Base-by-base conservation (phyloP, 2,888 invertebrate species). In the Nymphalis polychloros region DNA sequence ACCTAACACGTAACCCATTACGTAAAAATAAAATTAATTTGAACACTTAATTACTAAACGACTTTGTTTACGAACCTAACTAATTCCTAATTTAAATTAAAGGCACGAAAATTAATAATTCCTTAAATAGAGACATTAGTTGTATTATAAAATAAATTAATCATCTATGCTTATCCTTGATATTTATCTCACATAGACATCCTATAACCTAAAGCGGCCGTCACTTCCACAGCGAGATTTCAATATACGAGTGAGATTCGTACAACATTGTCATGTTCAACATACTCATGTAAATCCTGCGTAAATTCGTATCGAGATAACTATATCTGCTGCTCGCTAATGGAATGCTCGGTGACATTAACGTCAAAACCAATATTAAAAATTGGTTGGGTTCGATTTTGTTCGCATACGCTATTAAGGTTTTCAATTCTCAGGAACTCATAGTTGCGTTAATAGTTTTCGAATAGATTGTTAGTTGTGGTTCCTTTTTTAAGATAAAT, bases 201-300 rank as follows among this genome's bases (percentile, higher is more conserved):
- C 72, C 72, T 73, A 73, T 64, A 65, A 63, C 72, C 68, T 69
- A 71, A 72, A 75, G 67, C 74, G 71, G 63, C 70, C 67, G 77
- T 76, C 77, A 76, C 71, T 72, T 69, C 66, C 76, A 76, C 69
- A 66, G 64, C 70, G 72, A 67, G 71, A 74, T 76, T 71, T 75
- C 76, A 72, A 76, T 77, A 76, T 73, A 71, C 62, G 66, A 72
- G 65, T 63, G 68, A 70, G 71, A 64, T 69, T 72, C 67, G 68
- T 69, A 70, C 67, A 68, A 59, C 69, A 69, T 55, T 64, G 63
- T 67, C 72, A 69, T 66, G 64, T 70, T 71, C 67, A 74, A 76
- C 73, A 72, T 74, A 76, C 74, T 73, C 75, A 77, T 78, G 74
- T 70, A 77, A 79, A 79, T 78, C 65, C 72, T 60, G 63, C 70